These are phyloP conservation scores for Petrocephalus sullivani DNA, from an alignment of 2,797 vertebrate genomes.

Conservation along the genomic window DNA sequence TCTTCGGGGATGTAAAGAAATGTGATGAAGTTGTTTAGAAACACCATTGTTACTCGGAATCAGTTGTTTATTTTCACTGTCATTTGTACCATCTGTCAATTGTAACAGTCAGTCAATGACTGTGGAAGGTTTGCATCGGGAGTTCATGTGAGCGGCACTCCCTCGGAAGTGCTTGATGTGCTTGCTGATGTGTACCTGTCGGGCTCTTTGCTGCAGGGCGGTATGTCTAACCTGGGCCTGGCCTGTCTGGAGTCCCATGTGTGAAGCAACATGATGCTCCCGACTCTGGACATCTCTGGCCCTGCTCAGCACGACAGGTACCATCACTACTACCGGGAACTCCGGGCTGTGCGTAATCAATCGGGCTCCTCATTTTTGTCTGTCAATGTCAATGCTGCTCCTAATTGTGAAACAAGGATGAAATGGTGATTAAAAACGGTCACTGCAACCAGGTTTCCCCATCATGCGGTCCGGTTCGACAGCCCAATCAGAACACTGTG, in stretches of 20 bases:
- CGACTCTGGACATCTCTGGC: conserved; percentile 34
- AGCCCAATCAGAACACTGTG: no score
- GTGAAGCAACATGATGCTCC: conserved; percentile 52
- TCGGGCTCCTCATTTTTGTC: no score
- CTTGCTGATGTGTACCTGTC: not conserved
- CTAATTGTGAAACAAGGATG: no score
- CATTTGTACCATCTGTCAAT: not conserved
- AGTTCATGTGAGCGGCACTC: not conserved
- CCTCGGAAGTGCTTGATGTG: not conserved
- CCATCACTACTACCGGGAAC: no score
- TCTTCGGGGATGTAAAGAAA: not conserved
- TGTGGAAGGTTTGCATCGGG: not conserved
- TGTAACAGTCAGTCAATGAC: not conserved
- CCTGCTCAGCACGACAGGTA: conserved; percentile 47
- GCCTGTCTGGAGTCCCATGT: conserved; percentile 49
- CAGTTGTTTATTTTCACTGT: no score
- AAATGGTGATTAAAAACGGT: no score
- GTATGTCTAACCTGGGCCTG: conserved; percentile 22
- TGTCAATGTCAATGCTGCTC: no score
- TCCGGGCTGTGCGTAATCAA: no score
- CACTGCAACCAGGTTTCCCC: no score
- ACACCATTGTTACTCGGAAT: not conserved
- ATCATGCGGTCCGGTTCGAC: no score
- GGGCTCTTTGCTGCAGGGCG: conserved; percentile 26
- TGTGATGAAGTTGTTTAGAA: not conserved